Conservation (phyloP, 2,888 invertebrate genomes). For the Chesias legatella region DNA sequence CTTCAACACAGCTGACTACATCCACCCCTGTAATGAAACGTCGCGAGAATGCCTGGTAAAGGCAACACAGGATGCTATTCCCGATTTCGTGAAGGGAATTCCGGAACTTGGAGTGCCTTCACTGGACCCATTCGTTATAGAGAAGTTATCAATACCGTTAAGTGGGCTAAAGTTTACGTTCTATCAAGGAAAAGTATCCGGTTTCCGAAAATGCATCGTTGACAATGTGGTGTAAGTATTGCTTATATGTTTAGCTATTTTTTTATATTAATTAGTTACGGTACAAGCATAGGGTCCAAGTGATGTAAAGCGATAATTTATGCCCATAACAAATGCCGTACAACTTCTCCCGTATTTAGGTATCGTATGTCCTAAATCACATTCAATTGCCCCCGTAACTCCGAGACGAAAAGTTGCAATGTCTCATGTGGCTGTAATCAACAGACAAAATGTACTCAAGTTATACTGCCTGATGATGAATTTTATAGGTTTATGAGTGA, state of each 20-base stretch:
- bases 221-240: constrained; percentile 63
- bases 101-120: constrained; percentile 49
- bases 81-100: constrained; percentile 63
- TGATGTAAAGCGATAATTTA: no score
- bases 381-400: no score
- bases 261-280: no score
- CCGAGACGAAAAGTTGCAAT: no score
- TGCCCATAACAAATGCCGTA: no score
- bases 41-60: constrained; percentile 53
- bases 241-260: neutral
- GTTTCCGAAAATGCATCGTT: constrained; percentile 62
- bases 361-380: no score
- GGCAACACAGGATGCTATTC: constrained; percentile 61
- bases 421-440: no score
- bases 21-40: constrained; percentile 61
- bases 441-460: no score
- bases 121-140: constrained; percentile 66
- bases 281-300: no score
- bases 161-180: constrained; percentile 65
- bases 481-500: no score
- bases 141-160: constrained; percentile 57
- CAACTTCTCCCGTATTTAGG: no score
- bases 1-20: constrained; percentile 65
- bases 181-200: constrained; percentile 61
- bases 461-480: no score